These are phyloP conservation scores for Hymenochirus boettgeri DNA, from an alignment of 2,113 vertebrate species.

Conservation along the genomic window DNA sequence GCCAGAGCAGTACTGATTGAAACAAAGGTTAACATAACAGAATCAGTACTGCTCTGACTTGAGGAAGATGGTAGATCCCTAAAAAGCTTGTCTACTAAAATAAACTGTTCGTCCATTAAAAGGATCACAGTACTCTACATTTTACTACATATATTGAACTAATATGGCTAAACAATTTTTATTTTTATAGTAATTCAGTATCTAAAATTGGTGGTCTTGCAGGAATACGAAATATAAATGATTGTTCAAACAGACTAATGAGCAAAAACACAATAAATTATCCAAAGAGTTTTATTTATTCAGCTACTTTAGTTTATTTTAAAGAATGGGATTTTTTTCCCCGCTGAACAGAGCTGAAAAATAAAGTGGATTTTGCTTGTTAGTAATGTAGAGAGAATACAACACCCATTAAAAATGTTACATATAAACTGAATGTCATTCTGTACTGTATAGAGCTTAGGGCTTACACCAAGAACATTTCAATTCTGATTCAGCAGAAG, in stretches of 20 bases:
- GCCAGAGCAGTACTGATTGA: too few relatives aligned
- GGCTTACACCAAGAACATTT: conserved; percentile 16
- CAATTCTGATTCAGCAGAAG: conserved; percentile 14
- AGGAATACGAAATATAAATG: conserved; percentile 23
- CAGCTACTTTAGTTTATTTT: conserved; percentile 12
- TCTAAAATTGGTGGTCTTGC: conserved; percentile 18
- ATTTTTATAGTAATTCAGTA: conserved; percentile 2
- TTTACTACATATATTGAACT: too few relatives aligned
- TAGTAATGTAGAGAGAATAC: conserved; percentile 25
- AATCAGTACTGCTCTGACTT: too few relatives aligned
- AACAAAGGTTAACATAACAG: too few relatives aligned
- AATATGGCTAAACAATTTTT: too few relatives aligned
- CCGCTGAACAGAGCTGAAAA: conserved; percentile 9
- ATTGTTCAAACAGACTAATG: conserved; percentile 27
- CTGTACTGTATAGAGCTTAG: conserved; percentile 14
- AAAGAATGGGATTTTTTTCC: too few relatives aligned
- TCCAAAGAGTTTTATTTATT: conserved; percentile 15
- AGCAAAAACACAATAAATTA: conserved; percentile 23
- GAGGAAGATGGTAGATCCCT: too few relatives aligned
- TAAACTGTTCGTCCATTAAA: too few relatives aligned
- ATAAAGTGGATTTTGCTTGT: conserved; percentile 37
- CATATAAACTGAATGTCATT: conserved; percentile 34
- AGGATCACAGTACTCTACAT: too few relatives aligned
- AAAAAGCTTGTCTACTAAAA: too few relatives aligned
- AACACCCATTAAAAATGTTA: conserved; percentile 35